Percentiles rank a stretch among this genome's conserved stretches.
phyloP scores from a whole-genome alignment of 2,888 invertebrate species.

The Tenthredo scrophulariae region DNA sequence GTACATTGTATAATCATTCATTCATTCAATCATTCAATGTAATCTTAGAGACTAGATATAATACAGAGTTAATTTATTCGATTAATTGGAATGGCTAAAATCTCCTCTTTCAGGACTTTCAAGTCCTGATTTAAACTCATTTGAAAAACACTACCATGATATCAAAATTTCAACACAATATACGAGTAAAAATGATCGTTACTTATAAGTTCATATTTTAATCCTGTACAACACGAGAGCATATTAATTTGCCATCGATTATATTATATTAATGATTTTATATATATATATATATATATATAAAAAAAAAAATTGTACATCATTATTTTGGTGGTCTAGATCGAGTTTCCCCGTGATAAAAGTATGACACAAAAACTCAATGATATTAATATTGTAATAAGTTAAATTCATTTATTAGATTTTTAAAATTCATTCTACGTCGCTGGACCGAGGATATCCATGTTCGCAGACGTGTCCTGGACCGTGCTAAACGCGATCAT shows the following conservation, averaged over 20 bases:
- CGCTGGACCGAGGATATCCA: constrained; percentile 67
- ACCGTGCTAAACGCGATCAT: constrained; percentile 78
- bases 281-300: neutral
- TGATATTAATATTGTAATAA: neutral
- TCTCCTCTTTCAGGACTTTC: neutral
- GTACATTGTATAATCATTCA: neutral
- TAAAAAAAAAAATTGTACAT: constrained; percentile 14
- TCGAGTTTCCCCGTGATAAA: neutral
- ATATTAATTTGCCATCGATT: neutral
- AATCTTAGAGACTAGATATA: constrained; percentile 34
- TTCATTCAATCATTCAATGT: neutral
- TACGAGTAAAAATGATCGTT: neutral
- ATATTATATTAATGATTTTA: neutral
- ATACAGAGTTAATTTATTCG: neutral
- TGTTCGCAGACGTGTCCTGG: constrained; percentile 70
- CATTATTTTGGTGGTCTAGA: constrained; percentile 13
- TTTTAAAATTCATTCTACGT: constrained; percentile 52
- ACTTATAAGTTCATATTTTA: neutral
- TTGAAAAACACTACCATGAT: neutral
- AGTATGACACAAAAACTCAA: neutral
- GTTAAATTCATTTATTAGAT: neutral
- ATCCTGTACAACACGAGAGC: neutral
- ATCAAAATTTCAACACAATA: constrained; percentile 2
- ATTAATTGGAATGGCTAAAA: neutral
- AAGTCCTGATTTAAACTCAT: neutral